phyloP scores from a whole-genome alignment of 1,140 invertebrate genomes.

The Solen grandis region DNA sequence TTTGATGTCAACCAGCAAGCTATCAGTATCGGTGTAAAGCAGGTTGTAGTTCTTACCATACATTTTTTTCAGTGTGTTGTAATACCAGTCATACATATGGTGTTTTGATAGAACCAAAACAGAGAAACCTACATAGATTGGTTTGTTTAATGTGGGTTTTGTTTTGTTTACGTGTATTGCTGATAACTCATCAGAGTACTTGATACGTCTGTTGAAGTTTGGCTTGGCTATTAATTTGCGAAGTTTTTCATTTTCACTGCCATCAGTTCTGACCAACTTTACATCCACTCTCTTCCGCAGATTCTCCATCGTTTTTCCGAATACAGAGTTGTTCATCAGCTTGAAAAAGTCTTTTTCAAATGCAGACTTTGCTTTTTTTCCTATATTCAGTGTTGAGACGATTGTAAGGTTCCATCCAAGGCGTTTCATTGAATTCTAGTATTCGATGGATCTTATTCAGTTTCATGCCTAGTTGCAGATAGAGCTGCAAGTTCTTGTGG shows the following conservation, averaged over 20 bases:
- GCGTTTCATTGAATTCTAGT: too few relatives aligned
- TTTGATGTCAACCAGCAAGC: constrained; percentile 76
- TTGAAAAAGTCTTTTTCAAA: constrained; percentile 80
- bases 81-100: constrained; percentile 73
- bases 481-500: too few relatives aligned
- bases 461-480: too few relatives aligned
- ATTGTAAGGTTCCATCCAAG: too few relatives aligned
- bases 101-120: constrained; percentile 67
- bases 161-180: too few relatives aligned
- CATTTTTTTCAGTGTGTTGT: constrained; percentile 63
- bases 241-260: constrained; percentile 12
- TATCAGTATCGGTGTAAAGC: too few relatives aligned
- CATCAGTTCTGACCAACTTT: constrained; percentile 22
- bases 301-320: too few relatives aligned
- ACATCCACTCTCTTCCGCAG: too few relatives aligned
- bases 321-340: too few relatives aligned
- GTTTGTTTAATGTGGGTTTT: constrained; percentile 60
- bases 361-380: constrained; percentile 75
- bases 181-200: constrained; percentile 71
- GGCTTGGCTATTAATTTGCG: too few relatives aligned
- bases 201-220: constrained; percentile 6
- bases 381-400: constrained; percentile 61
- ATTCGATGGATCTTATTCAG: too few relatives aligned
- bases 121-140: constrained; percentile 66
- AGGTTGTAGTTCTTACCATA: too few relatives aligned